Evolutionary conservation across 2,888 invertebrate species (phyloP), one percentile per base, ranked within the genome.

Genomic region (Meta bourneti): DNA sequence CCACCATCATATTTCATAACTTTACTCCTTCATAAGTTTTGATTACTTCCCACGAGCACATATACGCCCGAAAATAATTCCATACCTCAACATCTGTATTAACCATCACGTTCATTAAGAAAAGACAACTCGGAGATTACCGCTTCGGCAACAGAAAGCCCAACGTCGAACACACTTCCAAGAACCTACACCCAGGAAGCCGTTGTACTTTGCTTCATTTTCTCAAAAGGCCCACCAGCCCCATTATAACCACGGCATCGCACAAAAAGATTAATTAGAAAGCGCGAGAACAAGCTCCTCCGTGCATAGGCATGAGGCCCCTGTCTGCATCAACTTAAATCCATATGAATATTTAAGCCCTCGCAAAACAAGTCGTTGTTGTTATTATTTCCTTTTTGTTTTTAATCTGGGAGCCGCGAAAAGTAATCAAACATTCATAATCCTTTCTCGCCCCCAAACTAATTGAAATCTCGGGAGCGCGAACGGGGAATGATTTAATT

Each of bases 391-490:
- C 75, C 74, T 74, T 84, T 84, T 84, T 84, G 84, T 84, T 84
- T 84, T 84, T 84, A 84, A 84, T 79, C 87, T 72, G 52, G 34
- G 79, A 80, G 78, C 81, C 89, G 89, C 77, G 89, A 82, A 83
- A 89, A 89, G 89, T 89, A 89, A 89, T 89, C 89, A 89, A 89
- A 89, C 81, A 89, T 82, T 89, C 89, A 89, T 89, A 89, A 89
- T 89, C 89, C 89, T 51, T 77, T 34, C 87, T 70, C 51, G 34
- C 82, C 84, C 54, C 77, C 77, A 77, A 89, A 89, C 89, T 89
- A 89, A 89, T 89, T 89, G 89, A 89, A 89, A 89, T 89, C 89
- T 89, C 89, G 19, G 74, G 54, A 81, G 81, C 52, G 54, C 34
- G 79, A 72, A 71, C 54, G 54, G 54, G 51, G 70, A 87, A 80